These are phyloP conservation scores for Aldabrachelys gigantea DNA, from an alignment of 2,113 vertebrate species.

Conservation along the genomic window DNA sequence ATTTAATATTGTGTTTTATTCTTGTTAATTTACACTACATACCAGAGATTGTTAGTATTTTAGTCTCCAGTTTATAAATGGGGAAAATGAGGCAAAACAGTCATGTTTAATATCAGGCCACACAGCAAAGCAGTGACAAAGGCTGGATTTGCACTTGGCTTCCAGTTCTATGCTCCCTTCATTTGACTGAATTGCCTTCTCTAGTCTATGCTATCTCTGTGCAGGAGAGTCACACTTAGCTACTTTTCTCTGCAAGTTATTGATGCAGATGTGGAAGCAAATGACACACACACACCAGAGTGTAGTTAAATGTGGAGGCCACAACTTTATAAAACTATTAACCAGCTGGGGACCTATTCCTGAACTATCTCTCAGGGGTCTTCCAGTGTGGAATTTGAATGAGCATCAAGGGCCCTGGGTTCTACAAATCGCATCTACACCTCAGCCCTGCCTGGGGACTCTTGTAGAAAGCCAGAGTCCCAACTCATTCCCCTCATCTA, in stretches of 20 bases:
- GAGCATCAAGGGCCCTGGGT: not conserved
- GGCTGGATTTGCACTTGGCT: not conserved
- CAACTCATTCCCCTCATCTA: not conserved
- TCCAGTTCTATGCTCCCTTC: fast-evolving
- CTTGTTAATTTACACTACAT: fast-evolving
- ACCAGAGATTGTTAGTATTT: not conserved
- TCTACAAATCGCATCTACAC: not conserved
- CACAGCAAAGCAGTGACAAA: not conserved
- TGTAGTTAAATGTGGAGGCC: too few species aligned
- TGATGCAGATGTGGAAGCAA: too few species aligned
- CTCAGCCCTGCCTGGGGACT: not conserved
- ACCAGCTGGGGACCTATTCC: too few species aligned
- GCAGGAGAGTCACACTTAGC: not conserved
- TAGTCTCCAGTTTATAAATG: fast-evolving
- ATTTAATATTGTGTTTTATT: not conserved
- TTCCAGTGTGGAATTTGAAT: not conserved
- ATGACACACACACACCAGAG: too few species aligned
- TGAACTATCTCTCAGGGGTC: too few species aligned
- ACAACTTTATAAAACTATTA: too few species aligned
- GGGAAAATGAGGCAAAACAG: not conserved
- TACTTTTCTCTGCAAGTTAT: not conserved
- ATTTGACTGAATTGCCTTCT: not conserved
- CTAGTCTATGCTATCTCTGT: fast-evolving
- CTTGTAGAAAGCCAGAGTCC: not conserved
- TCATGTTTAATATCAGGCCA: not conserved